These are phyloP conservation scores for Lissonota sp. DNA, from an alignment of 2,888 invertebrate genomes.

Conservation along the genomic window DNA sequence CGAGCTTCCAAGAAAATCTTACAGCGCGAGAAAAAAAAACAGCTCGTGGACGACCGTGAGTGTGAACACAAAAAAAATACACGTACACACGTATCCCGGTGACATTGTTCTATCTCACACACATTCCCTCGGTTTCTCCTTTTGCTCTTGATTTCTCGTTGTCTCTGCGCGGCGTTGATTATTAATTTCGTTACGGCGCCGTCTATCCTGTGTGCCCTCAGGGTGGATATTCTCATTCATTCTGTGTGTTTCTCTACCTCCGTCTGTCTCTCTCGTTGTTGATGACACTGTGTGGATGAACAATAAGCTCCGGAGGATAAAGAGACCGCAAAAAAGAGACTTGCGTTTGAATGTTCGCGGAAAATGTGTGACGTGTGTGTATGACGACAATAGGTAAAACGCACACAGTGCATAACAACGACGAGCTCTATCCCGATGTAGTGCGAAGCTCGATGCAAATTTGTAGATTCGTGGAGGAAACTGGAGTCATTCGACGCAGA, in stretches of 20 bases:
- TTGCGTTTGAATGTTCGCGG: slow-evolving; percentile 42
- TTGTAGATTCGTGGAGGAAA: too few relatives aligned
- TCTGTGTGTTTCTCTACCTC: neutral
- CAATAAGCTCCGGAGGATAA: slow-evolving; percentile 13
- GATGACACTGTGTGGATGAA: slow-evolving; percentile 22
- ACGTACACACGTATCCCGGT: too few relatives aligned
- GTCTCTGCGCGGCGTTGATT: slow-evolving; percentile 46
- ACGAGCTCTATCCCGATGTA: too few relatives aligned
- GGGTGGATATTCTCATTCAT: slow-evolving; percentile 29
- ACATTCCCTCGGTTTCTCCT: too few relatives aligned
- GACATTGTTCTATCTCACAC: too few relatives aligned
- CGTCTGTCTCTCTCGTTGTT: slow-evolving; percentile 1
- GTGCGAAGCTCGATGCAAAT: too few relatives aligned
- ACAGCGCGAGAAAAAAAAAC: neutral
- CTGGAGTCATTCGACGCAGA: too few relatives aligned
- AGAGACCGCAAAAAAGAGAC: slow-evolving; percentile 22
- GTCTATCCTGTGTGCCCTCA: slow-evolving; percentile 45
- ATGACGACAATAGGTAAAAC: slow-evolving; percentile 55
- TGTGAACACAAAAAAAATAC: neutral
- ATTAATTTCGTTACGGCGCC: slow-evolving; percentile 61
- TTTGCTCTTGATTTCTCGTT: neutral
- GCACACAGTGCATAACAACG: neutral
- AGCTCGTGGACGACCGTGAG: slow-evolving; percentile 16
- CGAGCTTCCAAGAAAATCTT: slow-evolving; percentile 6
- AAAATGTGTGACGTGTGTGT: slow-evolving; percentile 34